Evolutionary conservation across 1,140 invertebrate species (phyloP).

Genomic region (Tetragonula clypearis): DNA sequence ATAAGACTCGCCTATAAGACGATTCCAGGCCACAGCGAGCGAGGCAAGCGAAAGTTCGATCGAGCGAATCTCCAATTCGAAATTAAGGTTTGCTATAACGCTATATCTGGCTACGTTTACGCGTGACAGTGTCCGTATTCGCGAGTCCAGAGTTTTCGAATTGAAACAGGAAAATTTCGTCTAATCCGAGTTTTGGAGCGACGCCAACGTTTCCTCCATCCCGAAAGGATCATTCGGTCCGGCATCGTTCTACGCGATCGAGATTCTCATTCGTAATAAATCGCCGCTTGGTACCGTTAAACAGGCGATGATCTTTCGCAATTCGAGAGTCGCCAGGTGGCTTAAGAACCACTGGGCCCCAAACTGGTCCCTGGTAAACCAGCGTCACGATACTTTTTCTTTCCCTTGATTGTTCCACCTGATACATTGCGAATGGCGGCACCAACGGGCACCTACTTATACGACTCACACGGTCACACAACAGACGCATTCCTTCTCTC

Average conservation of each 20-base stretch:
- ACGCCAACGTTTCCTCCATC: background rate
- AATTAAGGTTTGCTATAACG: background rate
- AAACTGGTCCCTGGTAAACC: slow-evolving; percentile 21
- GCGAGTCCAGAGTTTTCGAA: background rate
- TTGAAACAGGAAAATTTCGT: background rate
- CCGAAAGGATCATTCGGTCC: background rate
- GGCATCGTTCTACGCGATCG: background rate
- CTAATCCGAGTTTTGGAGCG: background rate
- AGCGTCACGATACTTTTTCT: slow-evolving; percentile 22
- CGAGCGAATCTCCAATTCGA: background rate
- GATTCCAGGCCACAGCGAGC: too few relatives aligned
- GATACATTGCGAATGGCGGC: slow-evolving; percentile 8
- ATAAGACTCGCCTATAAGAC: background rate
- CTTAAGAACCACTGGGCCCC: slow-evolving; percentile 30
- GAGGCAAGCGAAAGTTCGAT: background rate
- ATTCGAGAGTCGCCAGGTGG: background rate
- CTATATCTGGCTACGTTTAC: background rate
- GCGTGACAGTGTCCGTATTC: background rate
- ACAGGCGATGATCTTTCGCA: background rate
- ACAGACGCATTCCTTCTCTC: background rate
- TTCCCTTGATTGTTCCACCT: slow-evolving; percentile 13
- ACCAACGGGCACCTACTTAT: background rate
- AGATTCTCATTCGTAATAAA: background rate
- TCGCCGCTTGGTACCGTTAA: background rate
- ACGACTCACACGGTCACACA: background rate